Percentiles rank a stretch among this genome's conserved stretches.
These are phyloP conservation scores for Eumeta japonica DNA, from an alignment of 1,140 invertebrate species.

Conservation along the genomic window DNA sequence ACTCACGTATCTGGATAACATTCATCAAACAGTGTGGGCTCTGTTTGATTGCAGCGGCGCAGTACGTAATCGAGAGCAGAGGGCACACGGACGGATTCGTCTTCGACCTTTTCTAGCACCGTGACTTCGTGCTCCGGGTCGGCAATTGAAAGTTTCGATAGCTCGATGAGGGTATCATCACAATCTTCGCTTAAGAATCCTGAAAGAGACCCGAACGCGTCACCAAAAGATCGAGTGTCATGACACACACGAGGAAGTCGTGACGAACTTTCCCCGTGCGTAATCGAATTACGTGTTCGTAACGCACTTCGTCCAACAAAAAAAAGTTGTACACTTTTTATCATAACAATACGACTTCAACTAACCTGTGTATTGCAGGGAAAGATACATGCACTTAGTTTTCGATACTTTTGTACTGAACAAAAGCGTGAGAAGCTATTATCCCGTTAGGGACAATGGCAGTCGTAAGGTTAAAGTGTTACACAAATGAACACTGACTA, in stretches of 20 bases:
- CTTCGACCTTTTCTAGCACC: constrained; percentile 41
- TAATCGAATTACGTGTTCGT: constrained; percentile 30
- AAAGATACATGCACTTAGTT: constrained; percentile 59
- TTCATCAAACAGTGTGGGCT: constrained; percentile 60
- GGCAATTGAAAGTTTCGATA: constrained; percentile 53
- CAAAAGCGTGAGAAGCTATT: constrained; percentile 52
- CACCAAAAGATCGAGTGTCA: constrained; percentile 8
- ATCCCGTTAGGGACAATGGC: constrained; percentile 56
- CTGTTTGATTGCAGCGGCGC: constrained; percentile 63
- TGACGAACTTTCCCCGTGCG: constrained; percentile 43
- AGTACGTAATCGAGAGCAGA: constrained; percentile 61
- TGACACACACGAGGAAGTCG: constrained; percentile 13
- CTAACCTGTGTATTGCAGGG: constrained; percentile 55
- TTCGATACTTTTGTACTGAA: constrained; percentile 46
- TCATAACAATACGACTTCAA: too few relatives aligned
- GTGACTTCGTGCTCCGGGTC: constrained; percentile 39
- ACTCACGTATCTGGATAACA: constrained; percentile 64
- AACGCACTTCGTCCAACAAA: too few relatives aligned
- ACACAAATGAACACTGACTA: constrained; percentile 22
- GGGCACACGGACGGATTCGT: constrained; percentile 26
- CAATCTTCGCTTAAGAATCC: constrained; percentile 53
- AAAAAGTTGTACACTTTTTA: too few relatives aligned
- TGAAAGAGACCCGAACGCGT: constrained; percentile 29
- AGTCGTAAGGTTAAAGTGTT: constrained; percentile 32
- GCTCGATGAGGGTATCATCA: constrained; percentile 55